Conservation (phyloP, 37 sponge, comb jelly and placozoan genomes). For the Ianthella basta region DNA sequence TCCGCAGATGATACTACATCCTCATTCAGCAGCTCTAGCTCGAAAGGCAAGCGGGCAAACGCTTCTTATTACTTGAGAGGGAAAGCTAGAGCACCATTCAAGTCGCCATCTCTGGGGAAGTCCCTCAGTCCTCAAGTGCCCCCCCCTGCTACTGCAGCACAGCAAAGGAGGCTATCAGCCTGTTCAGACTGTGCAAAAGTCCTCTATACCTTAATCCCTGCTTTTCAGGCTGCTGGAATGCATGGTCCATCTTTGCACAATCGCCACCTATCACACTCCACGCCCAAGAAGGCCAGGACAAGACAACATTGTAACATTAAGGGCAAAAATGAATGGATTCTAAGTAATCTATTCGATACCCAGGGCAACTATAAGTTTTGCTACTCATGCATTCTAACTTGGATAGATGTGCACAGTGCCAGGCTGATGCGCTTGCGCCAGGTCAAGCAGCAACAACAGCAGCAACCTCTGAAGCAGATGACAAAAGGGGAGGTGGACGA, state of each 20-base stretch:
- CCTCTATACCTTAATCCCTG: neutral
- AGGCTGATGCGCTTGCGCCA: neutral
- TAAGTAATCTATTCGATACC: neutral
- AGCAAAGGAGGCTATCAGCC: neutral
- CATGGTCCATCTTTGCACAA: neutral
- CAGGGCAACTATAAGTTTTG: conserved; percentile 10
- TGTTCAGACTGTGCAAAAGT: neutral
- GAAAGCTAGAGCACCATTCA: too few relatives aligned
- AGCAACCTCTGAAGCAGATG: neutral
- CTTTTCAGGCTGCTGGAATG: conserved; percentile 28
- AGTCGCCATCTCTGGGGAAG: too few relatives aligned
- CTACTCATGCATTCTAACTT: conserved; percentile 4
- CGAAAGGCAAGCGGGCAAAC: too few relatives aligned
- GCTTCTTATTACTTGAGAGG: too few relatives aligned
- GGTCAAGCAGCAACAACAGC: too few relatives aligned
- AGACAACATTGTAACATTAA: neutral
- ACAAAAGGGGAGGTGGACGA: neutral
- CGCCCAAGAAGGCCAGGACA: neutral
- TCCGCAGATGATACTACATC: too few relatives aligned
- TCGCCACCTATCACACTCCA: neutral
- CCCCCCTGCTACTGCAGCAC: neutral
- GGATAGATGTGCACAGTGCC: neutral
- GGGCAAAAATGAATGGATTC: conserved; percentile 3
- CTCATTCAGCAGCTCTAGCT: too few relatives aligned
- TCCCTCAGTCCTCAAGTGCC: too few relatives aligned